Evolutionary conservation across 2,888 invertebrate genomes (phyloP).

Genomic region (Oasisia sp.): DNA sequence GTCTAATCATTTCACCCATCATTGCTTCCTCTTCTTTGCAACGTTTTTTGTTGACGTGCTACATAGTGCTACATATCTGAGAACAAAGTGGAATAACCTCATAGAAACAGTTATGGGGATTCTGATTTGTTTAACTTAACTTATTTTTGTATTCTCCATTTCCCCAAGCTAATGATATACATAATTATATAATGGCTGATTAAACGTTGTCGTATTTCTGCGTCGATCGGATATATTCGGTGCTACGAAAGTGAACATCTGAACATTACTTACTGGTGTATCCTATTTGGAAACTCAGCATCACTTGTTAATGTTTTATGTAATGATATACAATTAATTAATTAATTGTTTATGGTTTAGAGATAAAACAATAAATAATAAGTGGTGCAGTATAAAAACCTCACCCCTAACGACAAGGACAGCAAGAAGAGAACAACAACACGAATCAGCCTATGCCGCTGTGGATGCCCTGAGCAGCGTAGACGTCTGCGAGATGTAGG

Average conservation of each 20-base stretch:
- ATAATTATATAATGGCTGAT: neutral
- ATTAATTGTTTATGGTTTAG: neutral
- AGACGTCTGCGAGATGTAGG: neutral
- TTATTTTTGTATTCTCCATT: neutral
- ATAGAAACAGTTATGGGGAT: neutral
- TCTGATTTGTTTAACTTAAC: too few relatives aligned
- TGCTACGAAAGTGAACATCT: neutral
- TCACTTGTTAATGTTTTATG: neutral
- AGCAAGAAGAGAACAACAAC: neutral
- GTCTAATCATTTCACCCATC: neutral
- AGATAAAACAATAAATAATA: neutral
- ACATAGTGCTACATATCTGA: neutral
- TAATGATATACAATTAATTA: neutral
- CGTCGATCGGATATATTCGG: neutral
- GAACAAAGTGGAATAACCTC: neutral
- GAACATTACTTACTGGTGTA: too few relatives aligned
- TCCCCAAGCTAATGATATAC: neutral
- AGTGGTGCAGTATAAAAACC: neutral
- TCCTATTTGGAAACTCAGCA: too few relatives aligned
- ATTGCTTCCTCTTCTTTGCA: too few relatives aligned
- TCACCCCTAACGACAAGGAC: too few relatives aligned
- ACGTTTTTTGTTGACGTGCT: neutral
- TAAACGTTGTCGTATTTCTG: neutral
- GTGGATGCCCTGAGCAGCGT: neutral
- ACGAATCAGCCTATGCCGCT: neutral